Base-by-base conservation (phyloP, 2,888 invertebrate species). In the Galeopsomyia nigrocyanea region DNA sequence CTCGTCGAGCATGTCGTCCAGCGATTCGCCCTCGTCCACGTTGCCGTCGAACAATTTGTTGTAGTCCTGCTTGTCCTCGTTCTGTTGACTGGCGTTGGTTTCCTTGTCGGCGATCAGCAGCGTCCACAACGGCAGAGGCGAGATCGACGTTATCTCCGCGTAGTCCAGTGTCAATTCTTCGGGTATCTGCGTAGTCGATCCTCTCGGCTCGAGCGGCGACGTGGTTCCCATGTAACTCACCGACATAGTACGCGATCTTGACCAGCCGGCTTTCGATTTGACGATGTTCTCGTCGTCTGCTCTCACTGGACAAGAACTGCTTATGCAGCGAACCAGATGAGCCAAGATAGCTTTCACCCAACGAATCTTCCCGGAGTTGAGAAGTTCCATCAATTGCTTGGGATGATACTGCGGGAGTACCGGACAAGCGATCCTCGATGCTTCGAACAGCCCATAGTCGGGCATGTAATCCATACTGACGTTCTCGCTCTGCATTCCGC, bases 371-470 rank as follows among this genome's bases (percentile, higher is more conserved):
- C 99, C 99, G 67, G 98, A 98, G 88, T 99, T 99, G 39, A 99
- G 89, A 51, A 99, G 88, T 83, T 99, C 99, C 95, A 99, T 98
- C 49, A 99, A 88, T 82, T 99, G 99, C 82, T 98, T 98, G 0
- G 99, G 99, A 88, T 99, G 99, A 86, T 99, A 99, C 82, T 99
- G 99, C 0, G 99, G 99, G 73, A 99, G 88, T 55, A 99, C 98
- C 0, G 99, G 99, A 81, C 97, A 99, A 0, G 98, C 98, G 83
- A 98, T 95, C 75, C 98, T 91, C 6, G 98, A 96, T 0, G 99
- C 98, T 87, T 99, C 99, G 87, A 99, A 99, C 65, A 99, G 87
- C 0, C 97, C 97, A 82, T 95, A 96, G 87, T 96, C 96, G 0
- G 95, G 95, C 94, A 96, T 94, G 83, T 95, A 95, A 84, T 95